phyloP scores from a whole-genome alignment of 1,140 invertebrate genomes.

The Prorops nasuta region DNA sequence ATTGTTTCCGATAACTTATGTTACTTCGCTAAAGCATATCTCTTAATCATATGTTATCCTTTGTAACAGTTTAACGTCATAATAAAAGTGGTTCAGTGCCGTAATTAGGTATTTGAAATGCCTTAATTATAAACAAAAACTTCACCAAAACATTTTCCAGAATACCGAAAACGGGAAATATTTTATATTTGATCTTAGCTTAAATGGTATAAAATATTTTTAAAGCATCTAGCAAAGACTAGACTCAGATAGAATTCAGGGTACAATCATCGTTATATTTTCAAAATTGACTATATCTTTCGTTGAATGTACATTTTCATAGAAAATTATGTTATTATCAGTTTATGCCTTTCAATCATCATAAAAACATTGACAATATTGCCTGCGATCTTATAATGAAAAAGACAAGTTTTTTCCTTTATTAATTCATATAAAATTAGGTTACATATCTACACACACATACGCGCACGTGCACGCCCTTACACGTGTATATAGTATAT shows the following conservation, averaged over 20 bases:
- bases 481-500: too few relatives aligned
- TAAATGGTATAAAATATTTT: slow-evolving; percentile 1
- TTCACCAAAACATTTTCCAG: slow-evolving; percentile 35
- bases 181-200: slow-evolving; percentile 2
- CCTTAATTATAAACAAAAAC: slow-evolving; percentile 17
- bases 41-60: slow-evolving; percentile 49
- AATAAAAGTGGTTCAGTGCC: slow-evolving; percentile 47
- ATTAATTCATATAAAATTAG: too few relatives aligned
- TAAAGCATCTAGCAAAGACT: slow-evolving; percentile 33
- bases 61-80: slow-evolving; percentile 45
- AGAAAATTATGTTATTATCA: too few relatives aligned
- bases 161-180: slow-evolving; percentile 35
- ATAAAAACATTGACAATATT: too few relatives aligned
- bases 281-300: slow-evolving; percentile 11
- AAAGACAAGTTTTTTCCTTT: too few relatives aligned
- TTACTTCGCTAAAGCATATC: slow-evolving; percentile 51
- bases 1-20: slow-evolving; percentile 42
- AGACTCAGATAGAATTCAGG: slow-evolving; percentile 24
- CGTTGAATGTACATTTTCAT: too few relatives aligned
- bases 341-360: too few relatives aligned
- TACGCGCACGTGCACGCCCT: too few relatives aligned
- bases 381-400: too few relatives aligned
- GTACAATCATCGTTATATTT: slow-evolving; percentile 19
- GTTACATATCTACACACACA: too few relatives aligned
- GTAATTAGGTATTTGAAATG: slow-evolving; percentile 33